Conservation (phyloP, 1,140 invertebrate species). For the Mamestra configurata region DNA sequence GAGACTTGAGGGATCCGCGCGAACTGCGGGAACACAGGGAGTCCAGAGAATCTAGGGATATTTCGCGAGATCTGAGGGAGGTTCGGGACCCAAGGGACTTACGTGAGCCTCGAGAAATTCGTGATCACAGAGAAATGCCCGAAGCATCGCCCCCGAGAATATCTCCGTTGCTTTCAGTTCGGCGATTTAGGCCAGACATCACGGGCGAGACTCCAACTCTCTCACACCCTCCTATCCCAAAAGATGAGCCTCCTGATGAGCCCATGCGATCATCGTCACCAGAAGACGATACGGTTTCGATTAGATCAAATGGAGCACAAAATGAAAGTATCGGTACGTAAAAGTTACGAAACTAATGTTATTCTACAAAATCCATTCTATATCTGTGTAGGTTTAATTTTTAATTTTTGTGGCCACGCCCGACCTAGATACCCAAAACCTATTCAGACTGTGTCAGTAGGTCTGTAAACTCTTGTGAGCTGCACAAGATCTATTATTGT, state of each 20-base stretch:
- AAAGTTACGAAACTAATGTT: not conserved
- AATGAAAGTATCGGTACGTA: slow-evolving; percentile 86
- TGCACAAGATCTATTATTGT: no score
- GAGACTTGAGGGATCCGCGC: slow-evolving; percentile 69
- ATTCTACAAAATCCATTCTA: not conserved
- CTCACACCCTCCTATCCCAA: slow-evolving; percentile 83
- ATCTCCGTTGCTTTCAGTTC: slow-evolving; percentile 83
- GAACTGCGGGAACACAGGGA: slow-evolving; percentile 71
- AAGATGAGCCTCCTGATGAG: slow-evolving; percentile 87
- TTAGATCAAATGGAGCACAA: slow-evolving; percentile 86
- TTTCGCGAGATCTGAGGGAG: slow-evolving; percentile 70
- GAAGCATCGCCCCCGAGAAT: slow-evolving; percentile 85
- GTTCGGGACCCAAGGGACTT: slow-evolving; percentile 72
- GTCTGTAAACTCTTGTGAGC: no score
- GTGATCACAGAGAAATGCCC: slow-evolving; percentile 75
- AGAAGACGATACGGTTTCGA: slow-evolving; percentile 84
- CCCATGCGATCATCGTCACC: slow-evolving; percentile 84
- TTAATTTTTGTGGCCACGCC: no score
- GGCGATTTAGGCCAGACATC: slow-evolving; percentile 82
- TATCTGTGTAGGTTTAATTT: not conserved
- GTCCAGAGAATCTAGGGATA: slow-evolving; percentile 62
- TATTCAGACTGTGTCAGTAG: no score
- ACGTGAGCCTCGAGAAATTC: slow-evolving; percentile 71
- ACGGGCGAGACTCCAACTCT: slow-evolving; percentile 74
- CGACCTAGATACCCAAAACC: no score